Evolutionary conservation across 2,797 vertebrate species (phyloP).

Genomic region (Carapus acus): DNA sequence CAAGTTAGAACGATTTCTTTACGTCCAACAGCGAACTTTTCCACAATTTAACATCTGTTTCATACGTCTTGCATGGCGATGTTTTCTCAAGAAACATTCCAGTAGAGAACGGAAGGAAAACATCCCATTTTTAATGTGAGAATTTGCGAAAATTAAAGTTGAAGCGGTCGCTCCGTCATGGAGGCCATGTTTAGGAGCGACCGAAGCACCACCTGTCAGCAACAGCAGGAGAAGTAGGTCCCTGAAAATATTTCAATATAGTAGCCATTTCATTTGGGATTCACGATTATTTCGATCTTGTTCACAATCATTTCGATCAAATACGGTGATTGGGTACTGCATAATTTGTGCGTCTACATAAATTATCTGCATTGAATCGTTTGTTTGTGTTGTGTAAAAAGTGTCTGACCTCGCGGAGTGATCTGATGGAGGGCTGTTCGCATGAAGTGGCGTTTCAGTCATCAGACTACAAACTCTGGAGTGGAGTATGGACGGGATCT

Average conservation of each 20-base stretch:
- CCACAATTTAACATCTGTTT: conserved; percentile 54
- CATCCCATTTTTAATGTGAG: conserved; percentile 50
- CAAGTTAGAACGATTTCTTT: conserved; percentile 69
- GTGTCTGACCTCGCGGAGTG: conserved; percentile 74
- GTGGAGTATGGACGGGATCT: conserved; percentile 42
- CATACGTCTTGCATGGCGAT: conserved; percentile 30
- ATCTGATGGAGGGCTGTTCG: conserved; percentile 55
- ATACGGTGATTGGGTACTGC: accelerated
- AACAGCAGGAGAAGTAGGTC: conserved; percentile 69
- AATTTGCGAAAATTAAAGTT: conserved; percentile 73
- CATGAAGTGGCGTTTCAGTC: conserved; percentile 67
- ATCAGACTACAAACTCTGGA: conserved; percentile 67
- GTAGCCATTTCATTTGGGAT: not conserved
- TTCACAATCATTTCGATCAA: not conserved
- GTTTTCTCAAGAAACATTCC: conserved; percentile 58
- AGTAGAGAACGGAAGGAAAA: conserved; percentile 35
- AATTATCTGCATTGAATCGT: not conserved
- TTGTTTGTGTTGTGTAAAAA: conserved; percentile 61
- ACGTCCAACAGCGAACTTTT: conserved; percentile 62
- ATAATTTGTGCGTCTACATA: accelerated
- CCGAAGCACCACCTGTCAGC: conserved; percentile 76
- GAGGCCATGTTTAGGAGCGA: conserved; percentile 82
- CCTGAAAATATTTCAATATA: conserved; percentile 35
- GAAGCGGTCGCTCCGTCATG: conserved; percentile 79
- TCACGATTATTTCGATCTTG: not conserved